Conservation (phyloP, 2,888 invertebrate genomes). For the Drosophila siamana region DNA sequence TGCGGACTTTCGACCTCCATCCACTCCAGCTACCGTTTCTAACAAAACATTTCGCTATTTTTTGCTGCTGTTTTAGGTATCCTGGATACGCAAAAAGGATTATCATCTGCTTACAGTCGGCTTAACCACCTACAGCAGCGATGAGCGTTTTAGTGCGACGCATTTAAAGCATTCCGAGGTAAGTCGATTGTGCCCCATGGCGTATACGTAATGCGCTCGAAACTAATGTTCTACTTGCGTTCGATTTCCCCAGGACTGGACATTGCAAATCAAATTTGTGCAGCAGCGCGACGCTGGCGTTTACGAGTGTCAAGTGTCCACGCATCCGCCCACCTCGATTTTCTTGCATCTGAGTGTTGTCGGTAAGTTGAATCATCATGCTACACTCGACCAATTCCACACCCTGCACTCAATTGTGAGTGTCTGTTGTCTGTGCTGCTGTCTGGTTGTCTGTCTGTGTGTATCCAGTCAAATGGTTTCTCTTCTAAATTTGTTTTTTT, state of each 20-base stretch:
- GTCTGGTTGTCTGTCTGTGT: constrained; percentile 7
- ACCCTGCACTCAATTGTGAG: constrained; percentile 9
- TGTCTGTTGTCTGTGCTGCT: constrained; percentile 10
- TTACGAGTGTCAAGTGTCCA: constrained; percentile 96
- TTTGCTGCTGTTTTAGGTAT: constrained; percentile 87
- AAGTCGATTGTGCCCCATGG: constrained; percentile 71
- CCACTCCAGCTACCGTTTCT: not conserved
- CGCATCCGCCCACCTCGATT: constrained; percentile 95
- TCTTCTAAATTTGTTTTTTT: constrained; percentile 12
- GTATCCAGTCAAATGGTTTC: constrained; percentile 21
- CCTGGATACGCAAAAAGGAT: constrained; percentile 94
- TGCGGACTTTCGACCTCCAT: constrained; percentile 3
- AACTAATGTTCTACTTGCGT: constrained; percentile 20
- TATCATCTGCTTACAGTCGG: constrained; percentile 95
- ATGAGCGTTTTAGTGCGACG: constrained; percentile 94
- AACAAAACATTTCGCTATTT: constrained; percentile 6
- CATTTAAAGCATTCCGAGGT: constrained; percentile 95
- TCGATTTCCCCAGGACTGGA: constrained; percentile 91
- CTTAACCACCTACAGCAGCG: constrained; percentile 94
- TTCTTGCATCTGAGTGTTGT: constrained; percentile 94
- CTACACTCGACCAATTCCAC: constrained; percentile 1
- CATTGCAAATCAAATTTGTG: constrained; percentile 94
- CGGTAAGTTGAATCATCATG: constrained; percentile 88
- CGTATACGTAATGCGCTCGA: constrained; percentile 42
- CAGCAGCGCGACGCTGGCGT: constrained; percentile 94